Conservation (phyloP, 2,113 vertebrate species). For the Tetrao urogallus region DNA sequence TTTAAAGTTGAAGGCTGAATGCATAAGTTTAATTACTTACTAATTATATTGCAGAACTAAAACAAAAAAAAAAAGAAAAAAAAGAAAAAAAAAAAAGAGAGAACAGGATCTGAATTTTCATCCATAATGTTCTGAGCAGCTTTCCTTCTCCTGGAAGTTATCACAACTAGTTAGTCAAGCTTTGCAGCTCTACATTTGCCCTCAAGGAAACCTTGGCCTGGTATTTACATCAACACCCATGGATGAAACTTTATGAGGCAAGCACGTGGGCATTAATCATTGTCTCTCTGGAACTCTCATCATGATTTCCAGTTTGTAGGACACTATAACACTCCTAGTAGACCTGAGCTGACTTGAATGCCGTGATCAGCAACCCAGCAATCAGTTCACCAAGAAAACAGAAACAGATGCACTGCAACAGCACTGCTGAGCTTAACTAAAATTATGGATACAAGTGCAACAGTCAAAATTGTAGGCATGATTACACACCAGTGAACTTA, state of each 20-base stretch:
- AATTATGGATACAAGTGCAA: neutral
- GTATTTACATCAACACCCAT: slow-evolving; percentile 10
- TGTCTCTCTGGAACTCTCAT: neutral
- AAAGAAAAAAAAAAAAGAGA: neutral
- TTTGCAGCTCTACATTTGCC: slow-evolving; percentile 2
- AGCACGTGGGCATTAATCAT: neutral
- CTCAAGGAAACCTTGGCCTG: neutral
- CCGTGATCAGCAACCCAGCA: neutral
- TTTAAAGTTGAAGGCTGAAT: neutral
- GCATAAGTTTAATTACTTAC: neutral
- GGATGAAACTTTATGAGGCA: neutral
- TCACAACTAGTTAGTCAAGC: neutral
- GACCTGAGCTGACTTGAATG: neutral
- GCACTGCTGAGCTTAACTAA: neutral
- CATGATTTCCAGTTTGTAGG: neutral
- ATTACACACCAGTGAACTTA: neutral
- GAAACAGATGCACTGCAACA: neutral
- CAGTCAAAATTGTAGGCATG: neutral
- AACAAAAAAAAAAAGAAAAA: neutral
- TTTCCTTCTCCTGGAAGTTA: neutral
- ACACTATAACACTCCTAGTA: neutral
- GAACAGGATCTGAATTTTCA: neutral
- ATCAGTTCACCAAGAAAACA: neutral
- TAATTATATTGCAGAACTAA: neutral
- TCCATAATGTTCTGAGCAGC: neutral